These are phyloP conservation scores for Casuarius casuarius DNA, from an alignment of 2,113 vertebrate species.

Conservation along the genomic window DNA sequence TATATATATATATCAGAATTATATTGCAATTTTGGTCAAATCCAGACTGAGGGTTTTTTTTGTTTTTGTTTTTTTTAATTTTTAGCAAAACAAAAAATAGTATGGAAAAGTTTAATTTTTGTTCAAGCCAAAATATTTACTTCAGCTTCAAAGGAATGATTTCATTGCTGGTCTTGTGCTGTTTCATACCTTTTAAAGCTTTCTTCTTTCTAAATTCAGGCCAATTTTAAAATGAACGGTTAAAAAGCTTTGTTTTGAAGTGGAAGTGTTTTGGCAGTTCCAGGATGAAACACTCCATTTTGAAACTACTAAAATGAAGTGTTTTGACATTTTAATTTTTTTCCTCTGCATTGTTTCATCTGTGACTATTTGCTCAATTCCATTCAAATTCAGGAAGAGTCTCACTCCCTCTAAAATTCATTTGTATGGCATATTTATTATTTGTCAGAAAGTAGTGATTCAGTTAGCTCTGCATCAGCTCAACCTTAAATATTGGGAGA, in stretches of 20 bases:
- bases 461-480: conserved; percentile 9
- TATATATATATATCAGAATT: neutral
- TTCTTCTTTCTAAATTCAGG: conserved; percentile 1
- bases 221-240: conserved; percentile 17
- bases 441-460: conserved; percentile 30
- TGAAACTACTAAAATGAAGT: conserved; percentile 12
- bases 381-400: conserved; percentile 33
- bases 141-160: neutral
- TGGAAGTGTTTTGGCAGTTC: conserved; percentile 44
- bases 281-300: conserved; percentile 4
- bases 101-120: neutral
- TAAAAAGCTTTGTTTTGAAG: conserved; percentile 42
- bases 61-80: neutral
- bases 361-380: conserved; percentile 30
- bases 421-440: conserved; percentile 21
- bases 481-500: conserved; percentile 16
- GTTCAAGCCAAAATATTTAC: neutral
- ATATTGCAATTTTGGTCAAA: neutral
- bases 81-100: neutral
- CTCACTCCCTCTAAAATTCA: conserved; percentile 16
- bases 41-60: neutral
- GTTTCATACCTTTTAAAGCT: neutral
- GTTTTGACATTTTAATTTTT: conserved; percentile 17
- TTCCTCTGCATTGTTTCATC: conserved; percentile 28
- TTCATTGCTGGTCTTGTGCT: neutral